phyloP scores from a whole-genome alignment of 2,888 invertebrate species.

The Pecten maximus region DNA sequence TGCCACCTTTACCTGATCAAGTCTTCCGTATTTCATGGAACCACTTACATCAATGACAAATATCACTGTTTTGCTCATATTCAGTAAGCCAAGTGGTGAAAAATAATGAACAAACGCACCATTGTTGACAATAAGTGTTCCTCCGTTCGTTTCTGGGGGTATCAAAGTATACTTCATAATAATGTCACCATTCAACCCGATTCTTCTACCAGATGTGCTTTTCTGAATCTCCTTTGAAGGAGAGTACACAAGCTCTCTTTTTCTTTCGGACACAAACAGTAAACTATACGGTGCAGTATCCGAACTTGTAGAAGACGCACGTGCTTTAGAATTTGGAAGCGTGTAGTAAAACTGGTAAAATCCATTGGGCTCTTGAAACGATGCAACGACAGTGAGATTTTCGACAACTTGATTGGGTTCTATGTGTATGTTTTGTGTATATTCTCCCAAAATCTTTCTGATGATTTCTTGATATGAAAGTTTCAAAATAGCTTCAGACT shows the following conservation, averaged over 20 bases:
- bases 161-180: constrained; percentile 63
- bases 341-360: constrained; percentile 55
- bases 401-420: constrained; percentile 87
- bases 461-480: constrained; percentile 89
- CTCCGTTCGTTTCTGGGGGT: constrained; percentile 53
- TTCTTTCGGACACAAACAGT: constrained; percentile 36
- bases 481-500: constrained; percentile 86
- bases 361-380: constrained; percentile 59
- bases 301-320: constrained; percentile 26
- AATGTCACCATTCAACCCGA: constrained; percentile 59
- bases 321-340: constrained; percentile 49
- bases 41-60: constrained; percentile 90
- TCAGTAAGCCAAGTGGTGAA: constrained; percentile 58
- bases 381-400: constrained; percentile 53
- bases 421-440: constrained; percentile 87
- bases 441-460: constrained; percentile 86
- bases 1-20: constrained; percentile 87
- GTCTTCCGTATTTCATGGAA: constrained; percentile 88
- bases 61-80: constrained; percentile 86
- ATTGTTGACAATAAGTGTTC: constrained; percentile 71
- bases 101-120: constrained; percentile 72
- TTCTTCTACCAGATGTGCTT: neutral
- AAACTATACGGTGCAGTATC: neutral
- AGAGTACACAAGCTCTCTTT: constrained; percentile 51
- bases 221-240: constrained; percentile 56